Evolutionary conservation across 2,888 invertebrate genomes (phyloP).

Genomic region (Elysia crispata): DNA sequence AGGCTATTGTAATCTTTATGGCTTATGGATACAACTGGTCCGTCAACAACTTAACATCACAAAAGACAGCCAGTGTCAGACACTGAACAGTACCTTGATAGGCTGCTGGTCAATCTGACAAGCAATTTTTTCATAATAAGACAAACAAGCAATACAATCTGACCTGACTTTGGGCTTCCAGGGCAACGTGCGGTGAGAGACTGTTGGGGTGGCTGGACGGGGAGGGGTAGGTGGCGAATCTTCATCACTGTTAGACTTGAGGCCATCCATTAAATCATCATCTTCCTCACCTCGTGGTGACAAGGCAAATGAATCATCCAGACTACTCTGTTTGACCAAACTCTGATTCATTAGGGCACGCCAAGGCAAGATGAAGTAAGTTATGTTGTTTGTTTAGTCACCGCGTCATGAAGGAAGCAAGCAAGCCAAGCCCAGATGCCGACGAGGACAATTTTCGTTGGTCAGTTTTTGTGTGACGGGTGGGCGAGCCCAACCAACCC

Average conservation of each 20-base stretch:
- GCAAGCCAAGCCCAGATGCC: not conserved
- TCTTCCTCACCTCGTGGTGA: constrained; percentile 80
- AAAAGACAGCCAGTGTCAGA: too few relatives aligned
- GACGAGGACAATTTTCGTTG: too few relatives aligned
- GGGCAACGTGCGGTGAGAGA: constrained; percentile 84
- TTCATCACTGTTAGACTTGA: constrained; percentile 91
- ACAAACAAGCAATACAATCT: not conserved
- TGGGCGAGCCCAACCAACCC: too few relatives aligned
- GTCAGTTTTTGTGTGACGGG: too few relatives aligned
- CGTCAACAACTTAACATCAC: too few relatives aligned
- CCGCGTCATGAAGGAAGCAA: constrained; percentile 31
- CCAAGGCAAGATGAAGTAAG: too few relatives aligned
- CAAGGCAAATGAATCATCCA: constrained; percentile 87
- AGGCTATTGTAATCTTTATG: too few relatives aligned
- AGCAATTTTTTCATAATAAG: too few relatives aligned
- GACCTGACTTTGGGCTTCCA: constrained; percentile 94
- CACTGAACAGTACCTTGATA: too few relatives aligned
- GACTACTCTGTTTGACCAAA: constrained; percentile 96
- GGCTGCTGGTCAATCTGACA: too few relatives aligned
- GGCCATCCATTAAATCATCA: constrained; percentile 87
- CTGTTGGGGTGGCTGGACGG: constrained; percentile 81
- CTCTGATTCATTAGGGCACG: constrained; percentile 71
- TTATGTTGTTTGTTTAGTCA: constrained; percentile 22
- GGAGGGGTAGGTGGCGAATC: constrained; percentile 80
- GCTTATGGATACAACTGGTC: too few relatives aligned